Conservation (phyloP, 2,113 vertebrate genomes). For the Toxotes chatareus region DNA sequence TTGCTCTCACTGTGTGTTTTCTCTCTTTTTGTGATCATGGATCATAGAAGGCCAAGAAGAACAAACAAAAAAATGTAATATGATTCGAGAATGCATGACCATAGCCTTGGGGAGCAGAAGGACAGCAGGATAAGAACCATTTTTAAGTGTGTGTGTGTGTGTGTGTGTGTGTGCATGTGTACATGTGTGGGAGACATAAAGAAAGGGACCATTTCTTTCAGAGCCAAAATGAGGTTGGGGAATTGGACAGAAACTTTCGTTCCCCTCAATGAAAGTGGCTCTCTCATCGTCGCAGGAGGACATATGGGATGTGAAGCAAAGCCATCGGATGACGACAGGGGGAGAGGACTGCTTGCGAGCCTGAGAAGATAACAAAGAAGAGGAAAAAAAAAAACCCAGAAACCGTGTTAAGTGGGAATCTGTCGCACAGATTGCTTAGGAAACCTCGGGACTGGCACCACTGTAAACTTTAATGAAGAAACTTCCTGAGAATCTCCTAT, state of each 20-base stretch:
- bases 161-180: slow-evolving; percentile 24
- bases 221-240: slow-evolving; percentile 74
- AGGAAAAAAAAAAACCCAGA: slow-evolving; percentile 30
- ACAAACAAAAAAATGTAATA: slow-evolving; percentile 64
- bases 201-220: slow-evolving; percentile 66
- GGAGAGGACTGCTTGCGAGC: slow-evolving; percentile 13
- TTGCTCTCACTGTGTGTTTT: slow-evolving; percentile 36
- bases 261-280: slow-evolving; percentile 63
- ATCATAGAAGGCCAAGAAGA: slow-evolving; percentile 61
- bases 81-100: slow-evolving; percentile 72
- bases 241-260: slow-evolving; percentile 67
- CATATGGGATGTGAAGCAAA: slow-evolving; percentile 62
- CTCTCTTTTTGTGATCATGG: slow-evolving; percentile 49
- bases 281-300: slow-evolving; percentile 61
- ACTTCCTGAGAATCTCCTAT: slow-evolving; percentile 45
- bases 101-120: slow-evolving; percentile 56
- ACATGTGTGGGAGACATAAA: slow-evolving; percentile 41
- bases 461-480: slow-evolving; percentile 55
- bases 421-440: slow-evolving; percentile 44
- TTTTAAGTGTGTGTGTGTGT: slow-evolving; percentile 25
- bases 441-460: slow-evolving; percentile 37
- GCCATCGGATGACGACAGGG: slow-evolving; percentile 30
- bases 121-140: slow-evolving; percentile 37
- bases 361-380: slow-evolving; percentile 47
- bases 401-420: slow-evolving; percentile 41